Percentiles rank a stretch among this genome's conserved stretches.
phyloP scores from a whole-genome alignment of 1,140 invertebrate species.

The Cotesia vestalis region DNA sequence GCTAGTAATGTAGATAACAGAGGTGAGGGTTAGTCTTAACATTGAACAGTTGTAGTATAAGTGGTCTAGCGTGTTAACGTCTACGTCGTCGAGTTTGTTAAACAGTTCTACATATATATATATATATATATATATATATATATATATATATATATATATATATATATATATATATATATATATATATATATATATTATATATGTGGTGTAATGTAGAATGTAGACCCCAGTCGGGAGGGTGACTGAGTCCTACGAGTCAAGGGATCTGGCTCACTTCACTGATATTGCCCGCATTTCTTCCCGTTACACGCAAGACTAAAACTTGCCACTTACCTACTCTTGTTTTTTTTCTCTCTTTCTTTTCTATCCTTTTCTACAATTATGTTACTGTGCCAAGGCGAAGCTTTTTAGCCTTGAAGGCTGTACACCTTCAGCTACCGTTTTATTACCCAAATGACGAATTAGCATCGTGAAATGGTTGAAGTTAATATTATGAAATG shows the following conservation, averaged over 20 bases:
- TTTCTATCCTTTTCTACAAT: slow-evolving; percentile 42
- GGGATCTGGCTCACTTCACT: not conserved
- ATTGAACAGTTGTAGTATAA: not conserved
- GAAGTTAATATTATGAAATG: no score
- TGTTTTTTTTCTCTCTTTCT: not conserved
- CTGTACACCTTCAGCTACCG: slow-evolving; percentile 50
- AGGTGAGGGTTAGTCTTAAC: not conserved
- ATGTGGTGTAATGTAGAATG: no score
- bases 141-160: no score
- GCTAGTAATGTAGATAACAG: not conserved
- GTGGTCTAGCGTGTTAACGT: slow-evolving; percentile 10
- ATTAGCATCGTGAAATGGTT: not conserved
- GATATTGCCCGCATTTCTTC: not conserved
- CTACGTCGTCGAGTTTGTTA: not conserved
- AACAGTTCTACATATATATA: no score
- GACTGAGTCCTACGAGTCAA: no score
- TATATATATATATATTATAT: no score
- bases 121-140: no score
- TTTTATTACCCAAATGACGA: slow-evolving; percentile 46
- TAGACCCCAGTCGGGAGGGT: no score
- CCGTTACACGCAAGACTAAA: slow-evolving; percentile 1
- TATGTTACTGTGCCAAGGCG: slow-evolving; percentile 61
- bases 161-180: no score
- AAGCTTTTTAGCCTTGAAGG: slow-evolving; percentile 42
- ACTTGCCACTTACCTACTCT: not conserved